These are phyloP conservation scores for Papilio polytes DNA, from an alignment of 1,140 invertebrate species.

Conservation along the genomic window DNA sequence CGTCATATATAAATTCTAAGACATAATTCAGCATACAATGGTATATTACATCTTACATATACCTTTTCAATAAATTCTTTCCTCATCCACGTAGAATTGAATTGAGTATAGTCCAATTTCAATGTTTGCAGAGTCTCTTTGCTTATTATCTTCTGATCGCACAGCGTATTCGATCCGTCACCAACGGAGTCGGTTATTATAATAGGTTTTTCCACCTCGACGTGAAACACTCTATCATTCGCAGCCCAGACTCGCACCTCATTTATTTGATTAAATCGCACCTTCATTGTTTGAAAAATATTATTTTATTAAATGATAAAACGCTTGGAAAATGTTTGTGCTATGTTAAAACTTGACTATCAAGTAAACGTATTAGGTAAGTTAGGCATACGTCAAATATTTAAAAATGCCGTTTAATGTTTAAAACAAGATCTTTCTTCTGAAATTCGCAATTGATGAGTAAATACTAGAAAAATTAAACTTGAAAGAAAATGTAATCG, in stretches of 20 bases:
- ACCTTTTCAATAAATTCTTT: slow-evolving; percentile 75
- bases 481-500: too few relatives aligned
- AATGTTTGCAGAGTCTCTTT: slow-evolving; percentile 54
- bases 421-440: too few relatives aligned
- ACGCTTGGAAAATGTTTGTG: not conserved
- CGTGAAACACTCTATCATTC: slow-evolving; percentile 68
- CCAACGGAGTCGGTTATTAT: slow-evolving; percentile 54
- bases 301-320: not conserved
- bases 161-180: slow-evolving; percentile 37
- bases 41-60: not conserved
- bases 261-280: slow-evolving; percentile 63
- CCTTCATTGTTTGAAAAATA: slow-evolving; percentile 47
- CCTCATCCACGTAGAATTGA: slow-evolving; percentile 71
- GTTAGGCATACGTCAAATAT: too few relatives aligned
- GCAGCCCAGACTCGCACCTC: slow-evolving; percentile 65
- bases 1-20: too few relatives aligned
- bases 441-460: too few relatives aligned
- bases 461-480: too few relatives aligned
- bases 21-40: too few relatives aligned
- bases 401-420: too few relatives aligned
- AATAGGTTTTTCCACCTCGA: slow-evolving; percentile 67
- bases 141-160: slow-evolving; percentile 55
- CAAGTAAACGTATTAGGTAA: too few relatives aligned
- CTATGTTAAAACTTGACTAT: too few relatives aligned
- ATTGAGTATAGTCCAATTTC: slow-evolving; percentile 62